phyloP scores from a whole-genome alignment of 1,140 invertebrate species.

The Mamestra configurata region DNA sequence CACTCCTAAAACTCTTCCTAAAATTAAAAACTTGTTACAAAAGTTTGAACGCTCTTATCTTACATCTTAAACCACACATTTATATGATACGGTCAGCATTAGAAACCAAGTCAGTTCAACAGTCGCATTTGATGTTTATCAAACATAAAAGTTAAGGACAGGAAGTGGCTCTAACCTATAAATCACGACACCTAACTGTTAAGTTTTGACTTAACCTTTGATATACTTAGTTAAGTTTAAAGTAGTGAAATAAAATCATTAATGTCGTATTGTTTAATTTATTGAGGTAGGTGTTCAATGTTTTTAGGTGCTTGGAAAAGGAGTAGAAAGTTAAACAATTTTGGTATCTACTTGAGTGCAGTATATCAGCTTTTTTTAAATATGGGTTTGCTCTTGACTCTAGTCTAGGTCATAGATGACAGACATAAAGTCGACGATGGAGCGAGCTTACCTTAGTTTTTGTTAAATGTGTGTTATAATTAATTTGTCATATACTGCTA shows the following conservation, averaged over 20 bases:
- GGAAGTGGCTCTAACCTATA: slow-evolving; percentile 39
- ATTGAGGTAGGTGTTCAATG: not conserved
- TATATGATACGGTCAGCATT: slow-evolving; percentile 39
- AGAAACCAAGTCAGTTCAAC: slow-evolving; percentile 42
- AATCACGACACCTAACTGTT: slow-evolving; percentile 52
- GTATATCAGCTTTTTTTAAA: no score
- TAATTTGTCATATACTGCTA: no score
- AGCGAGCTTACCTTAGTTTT: no score
- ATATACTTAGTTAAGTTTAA: slow-evolving; percentile 35
- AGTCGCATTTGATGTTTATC: slow-evolving; percentile 43
- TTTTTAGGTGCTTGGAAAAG: not conserved
- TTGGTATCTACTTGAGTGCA: no score
- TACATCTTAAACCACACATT: slow-evolving; percentile 2
- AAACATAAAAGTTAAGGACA: slow-evolving; percentile 31
- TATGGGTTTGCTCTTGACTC: no score
- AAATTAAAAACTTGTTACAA: no score
- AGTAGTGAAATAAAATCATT: slow-evolving; percentile 43
- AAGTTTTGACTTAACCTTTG: slow-evolving; percentile 48
- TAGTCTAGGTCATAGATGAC: no score
- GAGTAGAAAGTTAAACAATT: not conserved
- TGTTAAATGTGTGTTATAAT: no score
- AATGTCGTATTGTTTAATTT: slow-evolving; percentile 35
- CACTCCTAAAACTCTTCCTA: no score
- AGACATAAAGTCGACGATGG: no score
- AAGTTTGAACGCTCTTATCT: not conserved